Evolutionary conservation across 2,797 vertebrate species (phyloP).

Genomic region (Crocidura indochinensis): DNA sequence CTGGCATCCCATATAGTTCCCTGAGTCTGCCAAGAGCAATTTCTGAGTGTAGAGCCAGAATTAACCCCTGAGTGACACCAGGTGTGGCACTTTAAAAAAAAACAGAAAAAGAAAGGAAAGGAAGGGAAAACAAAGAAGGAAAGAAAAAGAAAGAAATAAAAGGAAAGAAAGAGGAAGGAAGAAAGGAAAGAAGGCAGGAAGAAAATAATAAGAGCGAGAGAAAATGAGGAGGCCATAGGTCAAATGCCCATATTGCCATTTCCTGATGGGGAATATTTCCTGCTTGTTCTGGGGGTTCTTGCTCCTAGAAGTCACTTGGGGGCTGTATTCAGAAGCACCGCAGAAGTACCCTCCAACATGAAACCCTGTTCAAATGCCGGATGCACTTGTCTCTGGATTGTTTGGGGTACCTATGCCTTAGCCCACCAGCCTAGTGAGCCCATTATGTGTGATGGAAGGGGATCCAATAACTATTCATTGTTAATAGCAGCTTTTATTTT

Average conservation of each 20-base stretch:
- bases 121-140: too few relatives aligned
- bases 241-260: conserved; percentile 1
- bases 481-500: background rate
- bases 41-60: too few relatives aligned
- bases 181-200: background rate
- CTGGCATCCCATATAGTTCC: too few relatives aligned
- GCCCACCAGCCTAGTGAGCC: background rate
- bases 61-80: too few relatives aligned
- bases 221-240: background rate
- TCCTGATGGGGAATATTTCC: background rate
- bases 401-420: background rate
- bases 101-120: too few relatives aligned
- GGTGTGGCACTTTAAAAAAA: background rate
- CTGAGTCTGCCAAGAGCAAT: too few relatives aligned
- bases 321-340: background rate
- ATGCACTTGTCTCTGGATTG: background rate
- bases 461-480: background rate
- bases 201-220: conserved; percentile 12
- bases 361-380: background rate
- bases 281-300: background rate
- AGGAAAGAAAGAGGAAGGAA: too few relatives aligned
- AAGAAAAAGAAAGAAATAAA: too few relatives aligned
- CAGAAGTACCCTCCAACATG: background rate
- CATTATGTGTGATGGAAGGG: background rate
- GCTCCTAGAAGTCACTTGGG: background rate